These are phyloP conservation scores for Drosophila guanche DNA, from an alignment of 1,140 invertebrate genomes.

Conservation along the genomic window DNA sequence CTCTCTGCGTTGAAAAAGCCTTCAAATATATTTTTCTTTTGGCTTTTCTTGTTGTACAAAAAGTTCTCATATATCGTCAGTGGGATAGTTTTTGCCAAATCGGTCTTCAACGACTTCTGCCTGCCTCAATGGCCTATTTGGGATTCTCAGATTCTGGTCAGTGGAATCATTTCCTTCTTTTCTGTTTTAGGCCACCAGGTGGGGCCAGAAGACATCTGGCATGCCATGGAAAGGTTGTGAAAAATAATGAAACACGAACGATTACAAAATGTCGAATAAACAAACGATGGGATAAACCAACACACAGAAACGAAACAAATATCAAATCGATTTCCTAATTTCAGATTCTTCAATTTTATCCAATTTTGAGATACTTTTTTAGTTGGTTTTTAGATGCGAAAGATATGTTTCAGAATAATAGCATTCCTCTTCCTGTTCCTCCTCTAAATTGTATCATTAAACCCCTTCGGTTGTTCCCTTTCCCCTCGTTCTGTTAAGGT, in stretches of 20 bases:
- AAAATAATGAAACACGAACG: constrained; percentile 33
- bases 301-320: constrained; percentile 24
- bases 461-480: too few relatives aligned
- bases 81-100: constrained; percentile 46
- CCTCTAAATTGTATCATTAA: too few relatives aligned
- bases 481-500: too few relatives aligned
- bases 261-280: constrained; percentile 26
- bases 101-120: constrained; percentile 42
- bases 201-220: constrained; percentile 21
- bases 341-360: too few relatives aligned
- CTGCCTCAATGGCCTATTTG: constrained; percentile 26
- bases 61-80: constrained; percentile 56
- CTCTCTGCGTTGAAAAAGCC: constrained; percentile 38
- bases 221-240: constrained; percentile 27
- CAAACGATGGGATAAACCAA: constrained; percentile 1
- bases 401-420: too few relatives aligned
- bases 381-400: too few relatives aligned
- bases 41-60: constrained; percentile 32
- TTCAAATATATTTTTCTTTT: constrained; percentile 42
- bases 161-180: constrained; percentile 39
- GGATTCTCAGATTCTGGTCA: constrained; percentile 16
- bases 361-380: too few relatives aligned
- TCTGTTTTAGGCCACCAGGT: constrained; percentile 26
- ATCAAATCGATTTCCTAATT: constrained; percentile 20
- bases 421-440: too few relatives aligned